These are phyloP conservation scores for Meghimatium bilineatum DNA, from an alignment of 2,888 invertebrate species.

Conservation along the genomic window DNA sequence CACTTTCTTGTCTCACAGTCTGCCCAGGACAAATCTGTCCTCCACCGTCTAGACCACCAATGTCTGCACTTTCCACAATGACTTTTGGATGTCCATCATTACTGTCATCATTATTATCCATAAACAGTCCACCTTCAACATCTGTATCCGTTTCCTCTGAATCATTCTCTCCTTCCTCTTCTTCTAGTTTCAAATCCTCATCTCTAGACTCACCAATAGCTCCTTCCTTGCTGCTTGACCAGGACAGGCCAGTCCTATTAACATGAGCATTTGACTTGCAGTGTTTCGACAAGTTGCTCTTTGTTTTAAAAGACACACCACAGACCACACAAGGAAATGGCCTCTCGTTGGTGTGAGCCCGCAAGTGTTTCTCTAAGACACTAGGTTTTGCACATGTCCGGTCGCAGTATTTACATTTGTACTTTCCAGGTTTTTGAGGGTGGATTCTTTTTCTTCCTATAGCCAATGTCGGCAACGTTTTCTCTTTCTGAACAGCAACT, in stretches of 20 bases:
- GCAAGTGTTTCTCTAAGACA: conserved; percentile 97
- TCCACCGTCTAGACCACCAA: not conserved
- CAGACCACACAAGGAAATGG: conserved; percentile 97
- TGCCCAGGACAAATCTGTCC: conserved; percentile 13
- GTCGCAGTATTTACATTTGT: conserved; percentile 97
- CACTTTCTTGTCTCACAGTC: conserved; percentile 46
- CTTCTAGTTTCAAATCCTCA: conserved; percentile 74
- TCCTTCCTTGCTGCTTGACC: conserved; percentile 80
- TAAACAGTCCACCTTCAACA: conserved; percentile 43
- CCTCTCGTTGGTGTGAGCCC: conserved; percentile 94
- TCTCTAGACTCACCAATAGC: conserved; percentile 51
- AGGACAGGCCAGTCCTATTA: conserved; percentile 54
- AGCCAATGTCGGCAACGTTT: conserved; percentile 25
- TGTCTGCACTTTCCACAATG: conserved; percentile 9
- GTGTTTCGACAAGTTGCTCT: conserved; percentile 96
- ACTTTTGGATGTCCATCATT: conserved; percentile 23
- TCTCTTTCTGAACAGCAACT: conserved; percentile 14
- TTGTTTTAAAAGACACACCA: conserved; percentile 97
- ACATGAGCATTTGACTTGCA: conserved; percentile 96
- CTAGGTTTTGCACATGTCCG: conserved; percentile 98
- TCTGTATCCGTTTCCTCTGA: conserved; percentile 47
- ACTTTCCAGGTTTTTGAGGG: conserved; percentile 78
- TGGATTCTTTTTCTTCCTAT: conserved; percentile 62
- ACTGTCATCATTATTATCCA: conserved; percentile 31
- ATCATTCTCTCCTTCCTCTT: conserved; percentile 76